Evolutionary conservation across 2,888 invertebrate species (phyloP), one percentile per base, ranked within the genome.

Genomic region (Bugula neritina): DNA sequence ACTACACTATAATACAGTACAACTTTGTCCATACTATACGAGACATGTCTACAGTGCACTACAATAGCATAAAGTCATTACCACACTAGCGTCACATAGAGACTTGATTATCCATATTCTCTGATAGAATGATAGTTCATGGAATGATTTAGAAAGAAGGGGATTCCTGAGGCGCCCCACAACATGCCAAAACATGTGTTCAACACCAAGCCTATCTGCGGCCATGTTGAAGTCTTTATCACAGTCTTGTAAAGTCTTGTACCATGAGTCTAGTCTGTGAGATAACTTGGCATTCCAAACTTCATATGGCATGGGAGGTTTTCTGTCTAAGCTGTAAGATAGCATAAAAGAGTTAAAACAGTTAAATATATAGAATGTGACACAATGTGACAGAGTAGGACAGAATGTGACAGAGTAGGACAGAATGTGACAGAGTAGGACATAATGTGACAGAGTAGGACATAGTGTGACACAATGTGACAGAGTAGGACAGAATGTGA

Each of bases 1-100:
- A n/a, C n/a, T n/a, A n/a, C n/a, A n/a, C n/a, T n/a, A n/a, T n/a
- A n/a, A n/a, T n/a, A n/a, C n/a, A n/a, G n/a, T n/a, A n/a, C n/a
- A n/a, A n/a, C n/a, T n/a, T n/a, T n/a, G n/a, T n/a, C n/a, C n/a
- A n/a, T n/a, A n/a, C n/a, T n/a, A n/a, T n/a, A n/a, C n/a, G n/a
- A n/a, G n/a, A n/a, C n/a, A n/a, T n/a, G n/a, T n/a, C n/a, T n/a
- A n/a, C n/a, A n/a, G n/a, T n/a, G n/a, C n/a, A n/a, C n/a, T n/a
- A n/a, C n/a, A n/a, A n/a, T n/a, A n/a, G n/a, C n/a, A n/a, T n/a
- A n/a, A n/a, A n/a, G n/a, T n/a, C n/a, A n/a, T n/a, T n/a, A n/a
- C n/a, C n/a, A n/a, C n/a, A n/a, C n/a, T n/a, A n/a, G n/a, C n/a
- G 77, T 88, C 88, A 82, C 88, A 88, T 57, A 88, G 80, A 54